These are phyloP conservation scores for Macrobrachium nipponense DNA, from an alignment of 1,140 invertebrate species.

Conservation along the genomic window DNA sequence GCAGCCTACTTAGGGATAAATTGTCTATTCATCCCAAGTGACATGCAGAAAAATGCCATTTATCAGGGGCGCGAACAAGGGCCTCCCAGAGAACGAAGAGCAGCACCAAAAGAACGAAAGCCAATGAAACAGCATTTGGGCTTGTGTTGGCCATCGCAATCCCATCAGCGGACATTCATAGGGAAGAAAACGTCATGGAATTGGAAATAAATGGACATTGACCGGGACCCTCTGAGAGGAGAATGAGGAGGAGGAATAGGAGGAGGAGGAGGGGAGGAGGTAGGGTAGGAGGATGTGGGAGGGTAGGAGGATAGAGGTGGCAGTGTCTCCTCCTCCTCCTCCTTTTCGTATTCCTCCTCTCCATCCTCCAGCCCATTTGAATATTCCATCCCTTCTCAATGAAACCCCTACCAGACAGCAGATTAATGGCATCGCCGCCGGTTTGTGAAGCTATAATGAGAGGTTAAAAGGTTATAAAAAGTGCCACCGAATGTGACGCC, in stretches of 20 bases:
- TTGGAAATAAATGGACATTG: background rate
- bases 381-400: conserved; percentile 22
- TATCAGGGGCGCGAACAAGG: too few species aligned
- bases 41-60: too few species aligned
- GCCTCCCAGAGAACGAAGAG: too few species aligned
- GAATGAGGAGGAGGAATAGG: background rate
- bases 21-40: too few species aligned
- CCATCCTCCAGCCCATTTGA: conserved; percentile 21
- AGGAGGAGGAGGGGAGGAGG: background rate
- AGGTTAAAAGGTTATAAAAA: conserved; percentile 52
- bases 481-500: conserved; percentile 3
- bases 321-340: background rate
- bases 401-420: background rate
- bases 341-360: background rate
- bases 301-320: background rate
- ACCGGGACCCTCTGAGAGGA: background rate
- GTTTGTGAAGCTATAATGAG: conserved; percentile 36
- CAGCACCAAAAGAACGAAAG: background rate
- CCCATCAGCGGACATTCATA: conserved; percentile 26
- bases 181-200: conserved; percentile 27
- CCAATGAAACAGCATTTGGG: background rate
- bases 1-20: too few species aligned
- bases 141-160: background rate
- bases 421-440: conserved; percentile 13
- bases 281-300: conserved; percentile 5